Base-by-base conservation (phyloP, 2,888 invertebrate genomes). In the Cerastis rubricosa region DNA sequence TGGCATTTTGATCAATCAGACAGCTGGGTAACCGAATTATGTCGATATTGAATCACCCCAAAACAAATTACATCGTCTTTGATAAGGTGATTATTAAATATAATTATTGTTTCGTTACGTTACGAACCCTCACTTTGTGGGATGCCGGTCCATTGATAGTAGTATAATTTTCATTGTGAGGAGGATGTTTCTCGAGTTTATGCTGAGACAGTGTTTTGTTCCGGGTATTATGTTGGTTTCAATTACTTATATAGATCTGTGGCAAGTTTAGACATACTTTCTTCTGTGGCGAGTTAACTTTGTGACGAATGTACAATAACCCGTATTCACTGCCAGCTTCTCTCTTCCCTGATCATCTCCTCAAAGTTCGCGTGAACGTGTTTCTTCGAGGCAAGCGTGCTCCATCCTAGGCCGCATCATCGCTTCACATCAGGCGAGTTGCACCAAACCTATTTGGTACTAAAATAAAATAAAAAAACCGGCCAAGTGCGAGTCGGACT, bases 41-140 rank as follows among this genome's bases (percentile, higher is more conserved):
- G 87, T 90, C 90, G 88, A 90, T 93, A 95, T 93, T 92, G 92
- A 93, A 95, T 94, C 89, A 91, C 87, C 90, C 91, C 87, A 93
- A 93, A 72, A 93, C 93, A 93, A 94, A 94, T 93, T 93, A 91
- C 84, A 85, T 82, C 91, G 91, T 91, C 93, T 94, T 94, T 93
- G 94, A 93, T 93, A 92, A 92, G 91, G 91, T 93, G 94, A 94
- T 95, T 94, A 94, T 94, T 92, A 91, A 94, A 94, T 91, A 90
- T 93, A 94, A 96, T 96, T 96, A 96, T 93, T 91, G 89, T 94
- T 96, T 95, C 95, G 95, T 93, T 93, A 95, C 95, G 95, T 93
- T 93, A 95, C 94, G 95, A 93, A 87, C 89, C 91, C 87, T 87
- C 90, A 90, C 93, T 92, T 90, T 90, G 76, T 82, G 78, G 81